Conservation (phyloP, 2,797 vertebrate species). For the Sebastes steindachneri region DNA sequence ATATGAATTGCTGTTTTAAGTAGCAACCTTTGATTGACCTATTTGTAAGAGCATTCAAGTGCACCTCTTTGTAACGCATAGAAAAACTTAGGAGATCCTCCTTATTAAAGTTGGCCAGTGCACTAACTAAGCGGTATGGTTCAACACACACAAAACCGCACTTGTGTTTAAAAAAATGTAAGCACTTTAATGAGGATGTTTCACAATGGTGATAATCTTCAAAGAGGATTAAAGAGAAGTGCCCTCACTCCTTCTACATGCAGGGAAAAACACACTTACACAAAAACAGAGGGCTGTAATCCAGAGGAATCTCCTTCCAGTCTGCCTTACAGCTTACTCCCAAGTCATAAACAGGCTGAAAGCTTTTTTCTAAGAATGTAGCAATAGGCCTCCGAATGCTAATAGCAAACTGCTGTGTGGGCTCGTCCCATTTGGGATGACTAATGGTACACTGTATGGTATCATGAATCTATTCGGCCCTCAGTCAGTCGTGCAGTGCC, state of each 20-base stretch:
- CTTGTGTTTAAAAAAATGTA: conserved; percentile 43
- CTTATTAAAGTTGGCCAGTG: conserved; percentile 41
- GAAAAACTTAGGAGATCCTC: conserved; percentile 36
- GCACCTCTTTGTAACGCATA: conserved; percentile 31
- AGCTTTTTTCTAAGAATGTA: conserved; percentile 73
- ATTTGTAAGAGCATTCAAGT: conserved; percentile 41
- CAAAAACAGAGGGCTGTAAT: conserved; percentile 19
- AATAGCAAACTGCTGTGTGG: conserved; percentile 40
- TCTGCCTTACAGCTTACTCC: conserved; percentile 74
- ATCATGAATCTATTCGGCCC: conserved; percentile 11
- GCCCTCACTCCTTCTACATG: conserved; percentile 28
- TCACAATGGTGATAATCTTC: conserved; percentile 72
- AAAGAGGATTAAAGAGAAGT: conserved; percentile 66
- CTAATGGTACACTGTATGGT: conserved; percentile 9
- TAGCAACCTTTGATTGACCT: conserved; percentile 30
- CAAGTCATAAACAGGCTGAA: conserved; percentile 71
- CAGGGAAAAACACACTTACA: conserved; percentile 12
- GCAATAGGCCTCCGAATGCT: conserved; percentile 69
- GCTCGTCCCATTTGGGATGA: conserved; percentile 31
- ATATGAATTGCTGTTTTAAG: conserved; percentile 63
- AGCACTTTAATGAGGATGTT: conserved; percentile 65
- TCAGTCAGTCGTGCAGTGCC: conserved; percentile 16
- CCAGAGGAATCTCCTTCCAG: conserved; percentile 50
- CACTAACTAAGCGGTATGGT: conserved; percentile 1
- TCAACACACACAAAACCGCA: conserved; percentile 41